These are phyloP conservation scores for Mormyrus hasselquistii DNA, from an alignment of 2,797 vertebrate genomes.

Conservation along the genomic window DNA sequence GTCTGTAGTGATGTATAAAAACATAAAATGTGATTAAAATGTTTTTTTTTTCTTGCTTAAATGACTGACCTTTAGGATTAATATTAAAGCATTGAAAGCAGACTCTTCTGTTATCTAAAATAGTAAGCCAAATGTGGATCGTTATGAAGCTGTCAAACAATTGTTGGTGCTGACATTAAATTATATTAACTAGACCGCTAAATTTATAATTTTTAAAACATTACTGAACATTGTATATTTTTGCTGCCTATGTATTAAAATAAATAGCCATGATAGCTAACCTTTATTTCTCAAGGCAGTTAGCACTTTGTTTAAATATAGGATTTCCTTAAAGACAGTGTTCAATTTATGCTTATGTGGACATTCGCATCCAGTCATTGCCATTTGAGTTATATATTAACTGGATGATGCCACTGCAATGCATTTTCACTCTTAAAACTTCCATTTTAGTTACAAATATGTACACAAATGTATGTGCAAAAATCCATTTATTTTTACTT, in stretches of 20 bases:
- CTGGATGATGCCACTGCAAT: neutral
- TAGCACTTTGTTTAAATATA: neutral
- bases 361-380: neutral
- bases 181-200: neutral
- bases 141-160: constrained; percentile 15
- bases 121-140: constrained; percentile 21
- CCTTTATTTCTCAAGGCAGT: neutral
- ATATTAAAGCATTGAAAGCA: constrained; percentile 12
- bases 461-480: neutral
- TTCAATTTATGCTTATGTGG: neutral
- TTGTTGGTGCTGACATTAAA: constrained; percentile 18
- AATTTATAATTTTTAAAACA: neutral
- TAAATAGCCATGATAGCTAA: neutral
- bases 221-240: neutral
- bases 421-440: neutral
- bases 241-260: neutral
- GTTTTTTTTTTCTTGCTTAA: neutral
- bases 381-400: neutral
- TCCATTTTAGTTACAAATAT: neutral
- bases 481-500: neutral
- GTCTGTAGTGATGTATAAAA: neutral
- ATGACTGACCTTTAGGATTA: neutral
- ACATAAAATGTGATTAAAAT: neutral
- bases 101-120: constrained; percentile 12
- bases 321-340: constrained; percentile 10